Evolutionary conservation across 2,888 invertebrate genomes (phyloP).

Genomic region (Chymomyza amoena): DNA sequence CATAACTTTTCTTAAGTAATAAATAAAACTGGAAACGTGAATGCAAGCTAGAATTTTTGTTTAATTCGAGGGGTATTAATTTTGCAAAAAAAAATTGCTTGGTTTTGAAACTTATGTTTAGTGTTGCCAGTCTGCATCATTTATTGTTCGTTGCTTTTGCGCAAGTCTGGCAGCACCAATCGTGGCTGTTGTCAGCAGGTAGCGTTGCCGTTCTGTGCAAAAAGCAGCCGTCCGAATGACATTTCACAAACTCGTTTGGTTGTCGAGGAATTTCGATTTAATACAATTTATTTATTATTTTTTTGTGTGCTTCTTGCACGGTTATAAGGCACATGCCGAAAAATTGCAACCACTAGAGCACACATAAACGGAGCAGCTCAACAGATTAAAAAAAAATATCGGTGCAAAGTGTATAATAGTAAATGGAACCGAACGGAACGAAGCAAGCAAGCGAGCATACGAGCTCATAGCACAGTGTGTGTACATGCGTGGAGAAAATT

Average conservation of each 20-base stretch:
- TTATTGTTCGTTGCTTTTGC: background rate
- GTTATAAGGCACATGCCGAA: background rate
- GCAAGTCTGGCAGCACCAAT: background rate
- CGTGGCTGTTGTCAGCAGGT: slow-evolving; percentile 41
- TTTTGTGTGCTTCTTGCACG: background rate
- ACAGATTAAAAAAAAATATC: background rate
- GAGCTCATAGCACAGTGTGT: slow-evolving; percentile 4
- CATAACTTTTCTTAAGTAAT: slow-evolving; percentile 39
- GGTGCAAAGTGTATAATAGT: background rate
- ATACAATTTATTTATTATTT: background rate
- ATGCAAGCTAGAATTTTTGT: background rate
- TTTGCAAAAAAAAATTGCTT: too few relatives aligned
- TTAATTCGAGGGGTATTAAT: background rate
- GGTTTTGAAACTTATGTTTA: slow-evolving; percentile 11
- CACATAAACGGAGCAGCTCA: background rate
- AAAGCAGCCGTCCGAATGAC: slow-evolving; percentile 37
- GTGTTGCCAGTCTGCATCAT: slow-evolving; percentile 26
- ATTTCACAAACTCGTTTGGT: slow-evolving; percentile 35
- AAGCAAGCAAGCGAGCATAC: slow-evolving; percentile 18
- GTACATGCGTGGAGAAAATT: slow-evolving; percentile 30
- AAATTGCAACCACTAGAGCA: background rate
- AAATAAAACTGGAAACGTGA: slow-evolving; percentile 38
- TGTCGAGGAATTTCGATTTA: slow-evolving; percentile 4
- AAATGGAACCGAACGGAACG: slow-evolving; percentile 1
- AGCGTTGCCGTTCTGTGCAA: slow-evolving; percentile 37